Conservation (phyloP, 1,140 invertebrate species). For the Aradophagus sp. region DNA sequence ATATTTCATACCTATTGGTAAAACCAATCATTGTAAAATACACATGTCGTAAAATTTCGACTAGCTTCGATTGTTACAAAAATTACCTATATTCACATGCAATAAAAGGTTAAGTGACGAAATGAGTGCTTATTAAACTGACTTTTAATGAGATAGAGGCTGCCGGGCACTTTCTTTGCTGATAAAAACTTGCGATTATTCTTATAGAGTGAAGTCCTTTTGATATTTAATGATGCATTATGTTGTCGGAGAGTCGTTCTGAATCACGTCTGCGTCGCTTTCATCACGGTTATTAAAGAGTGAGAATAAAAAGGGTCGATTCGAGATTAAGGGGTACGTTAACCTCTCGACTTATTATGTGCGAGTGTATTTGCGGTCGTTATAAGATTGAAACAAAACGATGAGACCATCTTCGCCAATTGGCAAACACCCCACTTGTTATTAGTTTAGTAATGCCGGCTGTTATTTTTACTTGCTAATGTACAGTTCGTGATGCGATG, state of each 20-base stretch:
- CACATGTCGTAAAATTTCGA: too few species aligned
- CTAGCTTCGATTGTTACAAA: too few species aligned
- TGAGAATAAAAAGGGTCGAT: slow-evolving; percentile 52
- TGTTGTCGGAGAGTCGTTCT: slow-evolving; percentile 27
- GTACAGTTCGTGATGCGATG: too few species aligned
- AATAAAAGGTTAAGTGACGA: slow-evolving; percentile 13
- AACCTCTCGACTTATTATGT: slow-evolving; percentile 20
- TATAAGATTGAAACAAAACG: slow-evolving; percentile 19
- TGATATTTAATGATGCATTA: slow-evolving; percentile 52
- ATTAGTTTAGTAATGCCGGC: too few species aligned
- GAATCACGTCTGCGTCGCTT: slow-evolving; percentile 37
- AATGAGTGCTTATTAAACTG: slow-evolving; percentile 15
- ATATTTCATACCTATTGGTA: too few species aligned
- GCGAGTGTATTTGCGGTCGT: slow-evolving; percentile 26
- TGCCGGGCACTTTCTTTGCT: slow-evolving; percentile 28
- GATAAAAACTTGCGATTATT: slow-evolving; percentile 44
- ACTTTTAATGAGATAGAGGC: slow-evolving; percentile 28
- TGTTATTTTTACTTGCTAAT: too few species aligned
- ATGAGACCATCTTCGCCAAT: too few species aligned
- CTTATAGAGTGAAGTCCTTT: slow-evolving; percentile 24
- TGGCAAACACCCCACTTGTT: too few species aligned
- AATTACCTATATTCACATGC: too few species aligned
- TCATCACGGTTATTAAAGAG: slow-evolving; percentile 47
- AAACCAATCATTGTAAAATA: too few species aligned
- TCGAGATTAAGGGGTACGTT: slow-evolving; percentile 47